phyloP scores from a whole-genome alignment of 2,113 vertebrate species.

The Petaurus breviceps region DNA sequence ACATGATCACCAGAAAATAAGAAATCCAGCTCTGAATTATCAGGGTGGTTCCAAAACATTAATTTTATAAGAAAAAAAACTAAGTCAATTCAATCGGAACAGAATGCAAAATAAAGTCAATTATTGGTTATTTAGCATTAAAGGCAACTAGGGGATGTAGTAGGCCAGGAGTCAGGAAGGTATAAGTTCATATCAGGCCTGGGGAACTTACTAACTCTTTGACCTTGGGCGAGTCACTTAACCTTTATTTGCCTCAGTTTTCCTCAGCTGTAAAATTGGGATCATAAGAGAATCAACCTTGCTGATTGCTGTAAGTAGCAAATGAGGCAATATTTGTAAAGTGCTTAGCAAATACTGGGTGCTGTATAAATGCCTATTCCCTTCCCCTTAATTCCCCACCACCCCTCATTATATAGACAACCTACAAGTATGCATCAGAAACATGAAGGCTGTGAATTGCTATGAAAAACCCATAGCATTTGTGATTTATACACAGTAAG shows the following conservation, averaged over 20 bases:
- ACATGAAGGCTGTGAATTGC: not conserved
- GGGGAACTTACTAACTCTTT: not conserved
- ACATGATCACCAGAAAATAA: slow-evolving; percentile 31
- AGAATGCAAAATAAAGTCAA: not conserved
- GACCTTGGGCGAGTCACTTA: not conserved
- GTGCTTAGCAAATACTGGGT: not conserved
- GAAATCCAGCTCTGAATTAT: slow-evolving; percentile 13
- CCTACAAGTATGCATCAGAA: not conserved
- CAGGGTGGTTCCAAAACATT: not conserved
- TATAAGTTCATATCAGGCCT: not conserved
- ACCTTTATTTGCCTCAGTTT: not conserved
- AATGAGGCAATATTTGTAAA: not conserved
- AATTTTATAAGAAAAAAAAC: not conserved
- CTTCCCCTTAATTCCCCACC: not conserved
- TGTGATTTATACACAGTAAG: not conserved
- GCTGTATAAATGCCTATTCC: not conserved
- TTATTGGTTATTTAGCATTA: not conserved
- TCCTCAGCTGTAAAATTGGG: not conserved
- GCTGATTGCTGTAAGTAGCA: not conserved
- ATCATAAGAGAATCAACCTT: not conserved
- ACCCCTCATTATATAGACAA: not conserved
- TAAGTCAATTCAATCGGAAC: not conserved
- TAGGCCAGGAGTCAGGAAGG: not conserved
- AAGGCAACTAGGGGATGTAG: not conserved
- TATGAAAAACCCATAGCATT: not conserved